Evolutionary conservation across 1,140 invertebrate species (phyloP).

Genomic region (Littorina saxatilis): DNA sequence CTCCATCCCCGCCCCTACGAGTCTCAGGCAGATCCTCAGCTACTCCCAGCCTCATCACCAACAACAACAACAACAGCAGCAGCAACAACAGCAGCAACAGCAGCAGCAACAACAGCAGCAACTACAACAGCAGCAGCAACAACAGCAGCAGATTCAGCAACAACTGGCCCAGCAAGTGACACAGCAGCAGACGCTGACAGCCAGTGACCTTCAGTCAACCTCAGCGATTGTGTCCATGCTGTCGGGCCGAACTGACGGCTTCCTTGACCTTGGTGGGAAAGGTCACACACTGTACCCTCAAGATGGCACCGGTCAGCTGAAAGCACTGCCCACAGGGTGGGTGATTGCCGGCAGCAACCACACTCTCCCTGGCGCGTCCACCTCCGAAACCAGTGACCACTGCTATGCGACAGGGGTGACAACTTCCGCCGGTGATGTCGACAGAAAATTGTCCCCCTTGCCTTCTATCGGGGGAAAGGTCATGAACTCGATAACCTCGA

Average conservation of each 20-base stretch:
- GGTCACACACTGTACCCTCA: background rate
- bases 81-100: slow-evolving; percentile 40
- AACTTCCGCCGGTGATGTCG: background rate
- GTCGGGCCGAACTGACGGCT: background rate
- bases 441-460: slow-evolving; percentile 3
- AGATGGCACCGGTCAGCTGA: slow-evolving; percentile 6
- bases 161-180: background rate
- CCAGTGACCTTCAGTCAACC: background rate
- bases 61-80: slow-evolving; percentile 42
- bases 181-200: slow-evolving; percentile 11
- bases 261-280: background rate
- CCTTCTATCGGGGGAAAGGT: slow-evolving; percentile 1
- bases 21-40: slow-evolving; percentile 33
- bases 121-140: slow-evolving; percentile 34
- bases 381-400: slow-evolving; percentile 24
- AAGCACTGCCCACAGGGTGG: slow-evolving; percentile 15
- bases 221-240: slow-evolving; percentile 30
- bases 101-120: slow-evolving; percentile 33
- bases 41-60: slow-evolving; percentile 42
- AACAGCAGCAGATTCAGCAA: slow-evolving; percentile 29
- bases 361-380: background rate
- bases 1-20: slow-evolving; percentile 23
- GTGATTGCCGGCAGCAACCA: background rate
- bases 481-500: background rate
- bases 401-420: slow-evolving; percentile 37